Evolutionary conservation across 2,113 vertebrate genomes (phyloP).

Genomic region (Python bivittatus): DNA sequence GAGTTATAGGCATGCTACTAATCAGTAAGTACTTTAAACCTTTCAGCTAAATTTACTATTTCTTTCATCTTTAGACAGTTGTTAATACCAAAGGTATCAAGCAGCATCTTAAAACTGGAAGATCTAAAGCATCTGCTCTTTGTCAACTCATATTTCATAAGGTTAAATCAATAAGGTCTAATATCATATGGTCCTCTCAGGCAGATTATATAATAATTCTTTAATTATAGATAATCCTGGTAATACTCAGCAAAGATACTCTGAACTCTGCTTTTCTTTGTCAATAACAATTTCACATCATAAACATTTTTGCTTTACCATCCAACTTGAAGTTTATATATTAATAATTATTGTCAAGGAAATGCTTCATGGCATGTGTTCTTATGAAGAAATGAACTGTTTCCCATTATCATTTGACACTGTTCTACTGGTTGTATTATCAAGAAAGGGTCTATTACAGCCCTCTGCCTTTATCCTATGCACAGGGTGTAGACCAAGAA

Average conservation of each 20-base stretch:
- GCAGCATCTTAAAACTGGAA: not conserved
- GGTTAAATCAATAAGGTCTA: not conserved
- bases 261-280: not conserved
- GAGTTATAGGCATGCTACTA: not conserved
- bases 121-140: conserved; percentile 2
- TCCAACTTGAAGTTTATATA: conserved; percentile 7
- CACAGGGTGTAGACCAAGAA: not conserved
- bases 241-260: conserved; percentile 26
- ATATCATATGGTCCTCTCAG: not conserved
- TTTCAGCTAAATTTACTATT: not conserved
- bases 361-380: not conserved
- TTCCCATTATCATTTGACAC: not conserved
- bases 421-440: not conserved
- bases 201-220: conserved; percentile 22
- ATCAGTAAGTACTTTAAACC: not conserved
- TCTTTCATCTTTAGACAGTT: conserved; percentile 23
- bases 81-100: not conserved
- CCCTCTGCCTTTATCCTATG: not conserved
- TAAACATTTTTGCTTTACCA: not conserved
- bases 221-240: conserved; percentile 34
- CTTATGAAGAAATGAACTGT: not conserved
- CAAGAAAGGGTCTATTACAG: not conserved
- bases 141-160: conserved; percentile 28
- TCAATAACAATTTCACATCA: not conserved
- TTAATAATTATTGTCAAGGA: not conserved